Evolutionary conservation across 2,113 vertebrate genomes (phyloP).

Genomic region (Clupea harengus): DNA sequence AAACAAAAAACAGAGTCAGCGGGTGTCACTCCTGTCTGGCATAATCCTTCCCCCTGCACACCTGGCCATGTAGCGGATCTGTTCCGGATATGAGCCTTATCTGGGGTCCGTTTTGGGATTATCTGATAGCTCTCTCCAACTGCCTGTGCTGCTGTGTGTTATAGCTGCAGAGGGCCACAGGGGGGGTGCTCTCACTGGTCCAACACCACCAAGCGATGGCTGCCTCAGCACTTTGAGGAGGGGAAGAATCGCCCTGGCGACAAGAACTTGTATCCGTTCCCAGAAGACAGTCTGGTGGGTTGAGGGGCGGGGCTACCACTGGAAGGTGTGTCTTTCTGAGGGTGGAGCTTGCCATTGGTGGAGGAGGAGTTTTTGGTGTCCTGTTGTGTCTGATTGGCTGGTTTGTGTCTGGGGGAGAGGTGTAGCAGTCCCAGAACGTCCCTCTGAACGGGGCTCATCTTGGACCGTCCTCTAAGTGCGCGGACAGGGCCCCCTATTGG

Average conservation of each 20-base stretch:
- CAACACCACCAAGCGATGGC: constrained; percentile 34
- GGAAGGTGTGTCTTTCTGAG: constrained; percentile 60
- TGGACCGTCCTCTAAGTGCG: constrained; percentile 67
- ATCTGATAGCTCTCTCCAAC: background rate
- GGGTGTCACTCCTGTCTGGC: constrained; percentile 53
- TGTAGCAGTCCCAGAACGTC: constrained; percentile 89
- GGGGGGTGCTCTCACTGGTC: background rate
- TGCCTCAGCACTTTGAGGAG: constrained; percentile 86
- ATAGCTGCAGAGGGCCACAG: background rate
- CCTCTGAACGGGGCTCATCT: constrained; percentile 81
- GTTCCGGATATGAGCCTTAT: background rate
- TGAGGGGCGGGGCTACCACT: constrained; percentile 60
- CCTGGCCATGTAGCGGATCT: background rate
- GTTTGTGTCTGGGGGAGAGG: constrained; percentile 79
- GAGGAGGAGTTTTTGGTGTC: constrained; percentile 70
- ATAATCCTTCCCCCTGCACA: constrained; percentile 31
- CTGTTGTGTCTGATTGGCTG: constrained; percentile 63
- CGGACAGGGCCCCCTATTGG: constrained; percentile 65
- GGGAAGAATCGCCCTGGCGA: constrained; percentile 90
- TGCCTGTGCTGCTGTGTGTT: background rate
- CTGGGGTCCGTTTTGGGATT: background rate
- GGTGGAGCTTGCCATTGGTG: constrained; percentile 71
- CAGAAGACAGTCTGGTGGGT: constrained; percentile 77
- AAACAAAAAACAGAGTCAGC: constrained; percentile 59
- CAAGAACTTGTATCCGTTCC: constrained; percentile 88